Evolutionary conservation across 2,113 vertebrate species (phyloP), one percentile per base, ranked within the genome.

Genomic region (Puffinus mauretanicus): DNA sequence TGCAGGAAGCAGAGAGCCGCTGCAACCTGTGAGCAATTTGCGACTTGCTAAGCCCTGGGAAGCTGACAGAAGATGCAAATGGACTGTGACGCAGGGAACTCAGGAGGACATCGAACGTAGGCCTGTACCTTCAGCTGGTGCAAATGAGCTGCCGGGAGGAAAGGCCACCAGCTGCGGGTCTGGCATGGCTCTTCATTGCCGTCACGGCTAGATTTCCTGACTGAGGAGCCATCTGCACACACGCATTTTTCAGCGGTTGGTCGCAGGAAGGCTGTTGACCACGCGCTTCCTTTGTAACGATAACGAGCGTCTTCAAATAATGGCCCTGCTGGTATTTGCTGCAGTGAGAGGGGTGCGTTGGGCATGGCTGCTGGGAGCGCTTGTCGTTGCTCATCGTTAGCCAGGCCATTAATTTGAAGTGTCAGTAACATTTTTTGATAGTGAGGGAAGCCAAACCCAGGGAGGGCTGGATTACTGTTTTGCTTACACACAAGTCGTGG

Each of bases 331-430:
- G 61, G 57, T 54, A 13, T 61, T 88, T 24, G 67, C 4, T 2
- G 66, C 44, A 10, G 51, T 0, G 58, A 67, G 77, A 57, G 65
- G 24, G 49, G 27, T 24, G 55, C 22, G 2, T 17, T 27, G 77
- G 54, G 52, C 47, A 30, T 1, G 62, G 82, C 64, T 87, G 69
- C 69, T 18, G 34, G 44, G 58, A 52, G 29, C 21, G 0, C 16
- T 52, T 1, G 0, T 36, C 22, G 18, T 10, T 11, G 10, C 77
- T 60, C 64, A 2, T 72, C 7, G 0, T 52, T 72, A 44, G 49
- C 84, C 11, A 0, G n/a, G 44, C 78, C 3, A 3, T 29, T 89
- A 12, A 72, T 81, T 29, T n/a, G 64, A 77, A 81, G 72, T 10
- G 54, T 34, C 73, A 60, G 54, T 36, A 52, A 40, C 22, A 29